Conservation (phyloP, 2,797 vertebrate species). For the Oceanodroma leucorhoa region DNA sequence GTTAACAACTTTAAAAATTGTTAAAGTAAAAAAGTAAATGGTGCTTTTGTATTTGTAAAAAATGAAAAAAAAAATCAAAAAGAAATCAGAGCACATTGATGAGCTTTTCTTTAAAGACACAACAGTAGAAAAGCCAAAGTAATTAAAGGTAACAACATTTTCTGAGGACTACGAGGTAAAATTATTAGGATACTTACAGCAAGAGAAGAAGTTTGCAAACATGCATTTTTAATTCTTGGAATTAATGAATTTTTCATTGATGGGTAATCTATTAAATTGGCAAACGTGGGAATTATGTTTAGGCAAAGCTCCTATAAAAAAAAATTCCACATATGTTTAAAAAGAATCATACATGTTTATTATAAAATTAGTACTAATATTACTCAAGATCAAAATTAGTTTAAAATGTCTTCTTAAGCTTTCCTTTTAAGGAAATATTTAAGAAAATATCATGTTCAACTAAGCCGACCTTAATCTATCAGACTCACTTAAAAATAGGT, state of each 20-base stretch:
- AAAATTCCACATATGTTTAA: neutral
- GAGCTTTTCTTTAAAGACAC: neutral
- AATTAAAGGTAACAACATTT: neutral
- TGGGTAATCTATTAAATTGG: constrained; percentile 98
- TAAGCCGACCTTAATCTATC: neutral
- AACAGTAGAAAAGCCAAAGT: neutral
- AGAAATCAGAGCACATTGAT: neutral
- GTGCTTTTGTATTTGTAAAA: neutral
- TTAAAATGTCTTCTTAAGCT: neutral
- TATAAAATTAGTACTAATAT: neutral
- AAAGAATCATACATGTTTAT: neutral
- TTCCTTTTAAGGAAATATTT: neutral
- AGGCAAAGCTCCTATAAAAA: constrained; percentile 91
- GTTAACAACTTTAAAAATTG: neutral
- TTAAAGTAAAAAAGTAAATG: neutral
- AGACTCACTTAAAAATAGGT: neutral
- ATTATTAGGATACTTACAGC: constrained; percentile 85
- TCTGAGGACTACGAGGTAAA: neutral
- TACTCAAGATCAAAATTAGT: neutral
- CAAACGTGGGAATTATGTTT: constrained; percentile 98
- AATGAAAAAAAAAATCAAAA: neutral
- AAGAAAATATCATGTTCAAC: neutral
- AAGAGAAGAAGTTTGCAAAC: constrained; percentile 95
- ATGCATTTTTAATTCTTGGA: constrained; percentile 94
- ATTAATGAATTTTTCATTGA: constrained; percentile 99